phyloP scores from a whole-genome alignment of 2,888 invertebrate genomes.

The Hedychridium roseum region DNA sequence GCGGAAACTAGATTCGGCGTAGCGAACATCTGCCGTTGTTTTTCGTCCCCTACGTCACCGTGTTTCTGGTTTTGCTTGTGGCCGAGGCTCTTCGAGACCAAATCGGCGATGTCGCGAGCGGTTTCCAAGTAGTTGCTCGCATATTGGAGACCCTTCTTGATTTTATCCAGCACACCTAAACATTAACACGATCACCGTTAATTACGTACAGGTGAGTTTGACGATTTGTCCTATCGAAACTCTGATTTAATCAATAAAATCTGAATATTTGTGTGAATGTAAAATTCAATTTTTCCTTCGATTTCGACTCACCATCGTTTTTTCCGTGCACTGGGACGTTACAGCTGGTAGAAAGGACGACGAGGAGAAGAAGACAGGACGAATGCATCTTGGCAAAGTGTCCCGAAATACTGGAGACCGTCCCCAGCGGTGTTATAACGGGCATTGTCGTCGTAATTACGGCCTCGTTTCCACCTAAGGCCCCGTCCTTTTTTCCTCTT shows the following conservation, averaged over 20 bases:
- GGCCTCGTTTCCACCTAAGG: constrained; percentile 22
- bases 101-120: constrained; percentile 70
- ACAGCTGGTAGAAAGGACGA: not conserved
- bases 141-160: constrained; percentile 65
- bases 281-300: not conserved
- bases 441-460: constrained; percentile 25
- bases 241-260: constrained; percentile 3
- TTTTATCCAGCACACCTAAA: constrained; percentile 61
- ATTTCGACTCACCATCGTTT: constrained; percentile 40
- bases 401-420: constrained; percentile 14
- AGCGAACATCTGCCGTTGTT: constrained; percentile 25
- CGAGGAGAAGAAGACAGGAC: not conserved
- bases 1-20: constrained; percentile 62
- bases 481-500: constrained; percentile 10
- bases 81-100: constrained; percentile 69
- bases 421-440: constrained; percentile 19
- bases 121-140: constrained; percentile 65
- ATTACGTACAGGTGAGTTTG: not conserved
- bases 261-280: too few relatives aligned
- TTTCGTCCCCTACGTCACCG: constrained; percentile 34
- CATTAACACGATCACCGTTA: too few relatives aligned
- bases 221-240: not conserved
- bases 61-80: constrained; percentile 40
- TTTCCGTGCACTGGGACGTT: constrained; percentile 7
- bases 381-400: constrained; percentile 9